phyloP scores from a whole-genome alignment of 2,113 vertebrate genomes.

The Ginglymostoma cirratum region DNA sequence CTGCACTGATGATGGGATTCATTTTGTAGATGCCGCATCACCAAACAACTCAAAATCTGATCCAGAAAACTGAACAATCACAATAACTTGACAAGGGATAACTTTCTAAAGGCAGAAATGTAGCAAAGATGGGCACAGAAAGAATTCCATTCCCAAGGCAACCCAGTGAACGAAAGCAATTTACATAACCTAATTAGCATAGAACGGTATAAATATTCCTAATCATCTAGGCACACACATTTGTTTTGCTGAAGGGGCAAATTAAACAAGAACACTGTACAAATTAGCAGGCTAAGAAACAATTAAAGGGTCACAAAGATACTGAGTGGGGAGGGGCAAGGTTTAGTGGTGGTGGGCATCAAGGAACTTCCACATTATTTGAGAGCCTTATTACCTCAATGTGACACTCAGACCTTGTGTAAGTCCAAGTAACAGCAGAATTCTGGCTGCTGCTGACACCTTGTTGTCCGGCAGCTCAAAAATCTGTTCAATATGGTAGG shows the following conservation, averaged over 20 bases:
- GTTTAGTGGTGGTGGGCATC: neutral
- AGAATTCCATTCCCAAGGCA: neutral
- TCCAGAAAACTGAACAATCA: neutral
- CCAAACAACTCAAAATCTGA: neutral
- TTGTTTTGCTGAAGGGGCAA: neutral
- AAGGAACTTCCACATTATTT: neutral
- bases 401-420: neutral
- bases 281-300: neutral
- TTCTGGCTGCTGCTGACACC: neutral
- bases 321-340: neutral
- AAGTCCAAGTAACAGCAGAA: neutral
- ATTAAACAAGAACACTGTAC: neutral
- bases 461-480: no score
- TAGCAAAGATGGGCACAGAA: neutral
- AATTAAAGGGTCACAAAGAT: neutral
- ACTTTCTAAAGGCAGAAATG: neutral
- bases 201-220: neutral
- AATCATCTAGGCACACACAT: neutral
- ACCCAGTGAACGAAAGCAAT: neutral
- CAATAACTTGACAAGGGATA: neutral
- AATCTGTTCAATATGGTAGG: neutral
- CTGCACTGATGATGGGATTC: neutral
- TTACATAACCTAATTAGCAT: neutral
- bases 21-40: neutral
- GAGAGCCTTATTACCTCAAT: neutral